phyloP scores from a whole-genome alignment of 2,113 vertebrate genomes.

The Typhlomys cinereus region DNA sequence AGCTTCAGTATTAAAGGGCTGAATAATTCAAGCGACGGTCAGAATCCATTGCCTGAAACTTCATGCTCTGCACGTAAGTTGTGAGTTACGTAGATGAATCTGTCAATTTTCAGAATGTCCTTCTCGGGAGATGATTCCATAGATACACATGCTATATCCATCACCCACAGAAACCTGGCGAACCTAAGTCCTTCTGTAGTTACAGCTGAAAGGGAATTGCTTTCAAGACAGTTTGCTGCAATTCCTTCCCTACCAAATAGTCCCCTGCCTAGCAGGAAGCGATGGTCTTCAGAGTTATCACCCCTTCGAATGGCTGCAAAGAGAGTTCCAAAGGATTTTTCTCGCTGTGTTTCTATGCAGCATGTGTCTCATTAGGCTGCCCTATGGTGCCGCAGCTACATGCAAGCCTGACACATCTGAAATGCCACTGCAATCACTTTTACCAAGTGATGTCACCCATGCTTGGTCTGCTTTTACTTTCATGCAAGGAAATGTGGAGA shows the following conservation, averaged over 20 bases:
- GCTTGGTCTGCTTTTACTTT: constrained; percentile 64
- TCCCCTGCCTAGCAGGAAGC: constrained; percentile 60
- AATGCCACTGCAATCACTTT: constrained; percentile 69
- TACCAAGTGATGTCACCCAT: constrained; percentile 57
- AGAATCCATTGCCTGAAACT: not conserved
- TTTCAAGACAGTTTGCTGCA: constrained; percentile 58
- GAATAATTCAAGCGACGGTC: constrained; percentile 24
- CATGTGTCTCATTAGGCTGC: constrained; percentile 67
- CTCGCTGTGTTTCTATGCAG: constrained; percentile 24
- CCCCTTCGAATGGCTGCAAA: constrained; percentile 54
- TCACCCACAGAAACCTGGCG: not conserved
- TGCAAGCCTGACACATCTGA: constrained; percentile 63
- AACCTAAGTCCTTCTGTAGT: not conserved
- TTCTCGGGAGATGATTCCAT: not conserved
- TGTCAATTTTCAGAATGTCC: not conserved
- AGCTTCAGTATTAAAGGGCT: not conserved
- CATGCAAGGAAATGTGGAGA: constrained; percentile 65
- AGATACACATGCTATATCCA: not conserved
- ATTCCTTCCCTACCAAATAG: constrained; percentile 52
- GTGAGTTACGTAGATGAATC: not conserved
- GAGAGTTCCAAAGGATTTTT: constrained; percentile 63
- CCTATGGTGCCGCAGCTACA: not conserved
- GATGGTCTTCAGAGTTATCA: constrained; percentile 57
- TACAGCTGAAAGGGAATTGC: constrained; percentile 48
- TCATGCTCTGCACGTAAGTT: not conserved